A percentile compares a stretch with the other conserved stretches of the same genome.
These are phyloP conservation scores for Harlomillsia oculata DNA, from an alignment of 1,140 invertebrate genomes.

Conservation along the genomic window DNA sequence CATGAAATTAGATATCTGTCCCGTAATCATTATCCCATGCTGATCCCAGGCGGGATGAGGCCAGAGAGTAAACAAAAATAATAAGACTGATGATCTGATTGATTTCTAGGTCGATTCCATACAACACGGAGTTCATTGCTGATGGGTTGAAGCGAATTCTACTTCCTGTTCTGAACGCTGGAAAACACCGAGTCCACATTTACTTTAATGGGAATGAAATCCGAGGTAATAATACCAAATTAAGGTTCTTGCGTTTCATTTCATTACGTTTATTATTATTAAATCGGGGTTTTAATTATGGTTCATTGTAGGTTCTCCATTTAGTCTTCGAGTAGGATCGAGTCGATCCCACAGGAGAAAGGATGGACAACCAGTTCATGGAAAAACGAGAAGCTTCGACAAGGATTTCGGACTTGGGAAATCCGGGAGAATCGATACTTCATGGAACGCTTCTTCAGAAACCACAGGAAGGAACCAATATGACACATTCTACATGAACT, in stretches of 20 bases:
- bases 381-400: conserved; percentile 35
- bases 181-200: conserved; percentile 85
- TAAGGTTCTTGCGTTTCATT: neutral
- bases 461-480: conserved; percentile 16
- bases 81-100: neutral
- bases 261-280: neutral
- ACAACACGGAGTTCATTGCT: conserved; percentile 70
- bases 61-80: too few species aligned
- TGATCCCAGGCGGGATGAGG: too few species aligned
- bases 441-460: neutral
- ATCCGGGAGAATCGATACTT: neutral
- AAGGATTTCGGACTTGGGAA: conserved; percentile 6
- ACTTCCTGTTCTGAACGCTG: conserved; percentile 77
- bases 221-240: conserved; percentile 57
- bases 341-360: conserved; percentile 23
- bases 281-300: conserved; percentile 9
- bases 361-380: conserved; percentile 17
- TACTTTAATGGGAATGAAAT: conserved; percentile 93
- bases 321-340: conserved; percentile 43
- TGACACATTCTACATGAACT: conserved; percentile 8
- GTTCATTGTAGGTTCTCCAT: conserved; percentile 47
- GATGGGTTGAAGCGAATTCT: conserved; percentile 73
- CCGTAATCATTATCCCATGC: too few species aligned
- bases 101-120: conserved; percentile 57
- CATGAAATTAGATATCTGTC: too few species aligned